A percentile compares a stretch with the other conserved stretches of the same genome.
These are phyloP conservation scores for Acromyrmex charruanus DNA, from an alignment of 1,140 invertebrate genomes.

Conservation along the genomic window DNA sequence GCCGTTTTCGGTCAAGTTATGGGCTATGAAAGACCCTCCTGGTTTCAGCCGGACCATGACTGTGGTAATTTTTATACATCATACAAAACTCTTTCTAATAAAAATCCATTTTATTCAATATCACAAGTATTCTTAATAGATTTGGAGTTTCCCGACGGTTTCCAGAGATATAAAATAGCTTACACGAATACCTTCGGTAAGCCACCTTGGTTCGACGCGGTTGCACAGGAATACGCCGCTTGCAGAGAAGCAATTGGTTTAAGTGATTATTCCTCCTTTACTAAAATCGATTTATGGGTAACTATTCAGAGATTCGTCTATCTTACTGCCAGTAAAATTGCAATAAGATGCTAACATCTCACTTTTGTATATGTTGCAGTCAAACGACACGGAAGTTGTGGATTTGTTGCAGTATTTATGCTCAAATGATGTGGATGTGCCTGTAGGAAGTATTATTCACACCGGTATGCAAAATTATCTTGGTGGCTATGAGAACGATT, in stretches of 20 bases:
- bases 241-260: constrained; percentile 97
- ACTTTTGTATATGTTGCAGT: constrained; percentile 85
- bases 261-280: constrained; percentile 99
- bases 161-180: constrained; percentile 88
- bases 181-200: constrained; percentile 94
- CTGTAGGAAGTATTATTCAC: constrained; percentile 97
- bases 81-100: neutral
- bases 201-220: constrained; percentile 97
- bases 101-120: neutral
- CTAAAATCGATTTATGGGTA: constrained; percentile 98
- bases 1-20: constrained; percentile 99
- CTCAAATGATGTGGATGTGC: constrained; percentile 98
- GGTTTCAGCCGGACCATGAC: constrained; percentile 91
- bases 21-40: constrained; percentile 98
- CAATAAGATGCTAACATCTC: neutral
- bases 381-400: constrained; percentile 95
- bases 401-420: constrained; percentile 97
- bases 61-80: constrained; percentile 83
- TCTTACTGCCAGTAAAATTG: neutral
- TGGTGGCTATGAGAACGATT: constrained; percentile 99
- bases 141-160: constrained; percentile 82
- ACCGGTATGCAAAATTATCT: constrained; percentile 99
- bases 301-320: constrained; percentile 66
- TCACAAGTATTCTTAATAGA: constrained; percentile 43
- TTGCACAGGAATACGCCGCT: constrained; percentile 96